Evolutionary conservation across 2,888 invertebrate genomes (phyloP), one percentile per base, ranked within the genome.

Genomic region (Cylindroiulus punctatus): DNA sequence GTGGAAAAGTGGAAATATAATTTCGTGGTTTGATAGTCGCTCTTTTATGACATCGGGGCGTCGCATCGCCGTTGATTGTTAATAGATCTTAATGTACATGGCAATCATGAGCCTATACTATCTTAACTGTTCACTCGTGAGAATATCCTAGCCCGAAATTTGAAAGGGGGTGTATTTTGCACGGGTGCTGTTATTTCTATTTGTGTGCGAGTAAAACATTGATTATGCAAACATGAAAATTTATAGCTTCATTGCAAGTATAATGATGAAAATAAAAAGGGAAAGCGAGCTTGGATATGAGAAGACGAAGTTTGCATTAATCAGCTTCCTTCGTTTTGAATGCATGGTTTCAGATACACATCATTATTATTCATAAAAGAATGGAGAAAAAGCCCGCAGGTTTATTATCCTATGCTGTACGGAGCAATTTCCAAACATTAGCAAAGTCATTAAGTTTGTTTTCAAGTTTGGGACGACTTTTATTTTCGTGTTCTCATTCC

Each of bases 161-260:
- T 30, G 76, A 22, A 76, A 26, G 22, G 76, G 76, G 26, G 76
- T 30, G 36, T 36, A 76, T 76, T 76, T 76, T 76, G 30, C 76
- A 76, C 76, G 76, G 76, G 22, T 76, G 30, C 76, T 76, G 76
- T 12, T 76, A 76, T 76, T 76, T 76, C 30, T 76, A 76, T 76
- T 76, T 76, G 76, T 76, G 76, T 30, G 76, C 76, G 76, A 30
- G 76, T 76, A 76, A 76, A 76, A 76, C 76, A 76, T 76, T 76
- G 76, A 76, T 76, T 76, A 76, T 76, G 76, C 76, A 76, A 76
- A 76, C 76, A 76, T 76, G 76, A 76, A 76, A 76, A 76, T 76
- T 76, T 76, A 76, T 76, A 30, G 30, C 76, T 76, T 26, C 76
- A 76, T 76, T 76, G 76, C 76, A 30, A 76, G 76, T 30, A 76